phyloP scores from a whole-genome alignment of 2,113 vertebrate species.

The Phocoena sinus region DNA sequence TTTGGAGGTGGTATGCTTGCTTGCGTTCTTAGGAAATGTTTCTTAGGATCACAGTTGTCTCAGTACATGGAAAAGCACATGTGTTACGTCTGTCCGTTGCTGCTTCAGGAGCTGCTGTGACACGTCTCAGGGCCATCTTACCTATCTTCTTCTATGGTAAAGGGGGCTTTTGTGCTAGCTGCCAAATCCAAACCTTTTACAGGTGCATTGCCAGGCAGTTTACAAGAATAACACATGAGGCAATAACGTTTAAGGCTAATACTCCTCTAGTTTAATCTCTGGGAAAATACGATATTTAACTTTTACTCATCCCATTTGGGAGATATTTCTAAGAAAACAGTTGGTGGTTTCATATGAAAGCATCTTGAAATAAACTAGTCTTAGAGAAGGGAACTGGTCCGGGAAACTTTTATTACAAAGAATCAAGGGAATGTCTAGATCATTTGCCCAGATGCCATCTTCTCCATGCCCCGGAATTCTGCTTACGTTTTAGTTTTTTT shows the following conservation, averaged over 20 bases:
- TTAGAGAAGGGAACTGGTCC: background rate
- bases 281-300: constrained; percentile 27
- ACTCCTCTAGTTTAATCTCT: background rate
- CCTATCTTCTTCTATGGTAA: background rate
- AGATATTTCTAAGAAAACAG: background rate
- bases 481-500: background rate
- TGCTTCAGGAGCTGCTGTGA: background rate
- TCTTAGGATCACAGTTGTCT: background rate
- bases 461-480: background rate
- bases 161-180: background rate
- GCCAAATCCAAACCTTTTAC: background rate
- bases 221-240: background rate
- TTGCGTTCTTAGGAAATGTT: background rate
- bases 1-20: background rate
- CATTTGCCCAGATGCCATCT: background rate
- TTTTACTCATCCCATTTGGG: constrained; percentile 54
- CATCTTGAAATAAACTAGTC: constrained; percentile 11
- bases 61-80: background rate
- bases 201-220: background rate
- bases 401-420: background rate
- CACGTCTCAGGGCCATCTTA: background rate
- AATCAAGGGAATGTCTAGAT: background rate
- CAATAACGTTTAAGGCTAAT: background rate
- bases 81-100: background rate
- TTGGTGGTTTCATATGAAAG: background rate